Evolutionary conservation across 2,797 vertebrate species (phyloP).

Genomic region (Arrhamphus sclerolepis): DNA sequence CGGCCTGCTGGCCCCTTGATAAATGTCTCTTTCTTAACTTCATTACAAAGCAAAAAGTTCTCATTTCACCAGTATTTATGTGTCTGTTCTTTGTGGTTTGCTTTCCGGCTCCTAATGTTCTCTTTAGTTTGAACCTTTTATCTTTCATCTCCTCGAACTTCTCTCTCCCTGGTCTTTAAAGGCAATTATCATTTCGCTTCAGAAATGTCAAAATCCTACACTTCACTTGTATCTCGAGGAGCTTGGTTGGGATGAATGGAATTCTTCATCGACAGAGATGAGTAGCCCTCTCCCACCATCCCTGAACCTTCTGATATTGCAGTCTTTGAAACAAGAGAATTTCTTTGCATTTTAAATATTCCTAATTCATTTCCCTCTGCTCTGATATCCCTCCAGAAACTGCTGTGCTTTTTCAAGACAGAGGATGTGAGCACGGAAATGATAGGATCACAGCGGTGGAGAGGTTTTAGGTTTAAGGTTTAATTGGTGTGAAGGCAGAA

Average conservation of each 20-base stretch:
- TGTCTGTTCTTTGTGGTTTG: constrained; percentile 84
- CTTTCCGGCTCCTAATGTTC: constrained; percentile 83
- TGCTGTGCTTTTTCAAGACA: constrained; percentile 68
- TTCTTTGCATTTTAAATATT: constrained; percentile 78
- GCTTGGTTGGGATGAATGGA: constrained; percentile 80
- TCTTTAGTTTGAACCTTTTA: constrained; percentile 82
- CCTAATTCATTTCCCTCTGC: constrained; percentile 67
- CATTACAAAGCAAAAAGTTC: constrained; percentile 98
- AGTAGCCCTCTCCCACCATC: constrained; percentile 55
- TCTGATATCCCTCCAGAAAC: constrained; percentile 73
- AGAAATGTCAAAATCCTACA: constrained; percentile 77
- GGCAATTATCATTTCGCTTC: constrained; percentile 83
- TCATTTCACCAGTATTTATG: constrained; percentile 99
- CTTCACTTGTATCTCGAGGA: constrained; percentile 76
- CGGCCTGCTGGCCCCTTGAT: constrained; percentile 97
- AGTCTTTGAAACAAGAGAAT: constrained; percentile 73
- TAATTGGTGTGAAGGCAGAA: constrained; percentile 64
- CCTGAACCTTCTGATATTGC: constrained; percentile 62
- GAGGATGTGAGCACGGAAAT: constrained; percentile 60
- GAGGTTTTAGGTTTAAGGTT: constrained; percentile 67
- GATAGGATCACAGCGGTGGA: constrained; percentile 56
- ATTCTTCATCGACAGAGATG: constrained; percentile 75
- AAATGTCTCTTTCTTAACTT: constrained; percentile 93
- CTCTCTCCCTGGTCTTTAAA: constrained; percentile 80
- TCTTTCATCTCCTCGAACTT: constrained; percentile 83